phyloP scores from a whole-genome alignment of 2,113 vertebrate species.

The Pelvicachromis taeniatus region DNA sequence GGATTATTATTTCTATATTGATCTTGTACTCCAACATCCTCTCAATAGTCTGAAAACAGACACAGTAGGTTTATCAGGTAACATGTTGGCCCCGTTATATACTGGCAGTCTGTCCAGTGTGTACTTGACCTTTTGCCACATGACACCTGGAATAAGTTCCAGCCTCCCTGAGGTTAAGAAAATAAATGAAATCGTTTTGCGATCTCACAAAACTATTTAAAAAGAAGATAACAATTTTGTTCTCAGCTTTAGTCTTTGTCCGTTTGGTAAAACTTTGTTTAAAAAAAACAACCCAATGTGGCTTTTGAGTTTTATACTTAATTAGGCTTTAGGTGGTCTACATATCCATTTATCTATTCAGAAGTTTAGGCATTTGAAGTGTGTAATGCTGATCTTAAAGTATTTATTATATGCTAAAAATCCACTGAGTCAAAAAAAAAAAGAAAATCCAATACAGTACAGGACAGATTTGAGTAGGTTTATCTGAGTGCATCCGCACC shows the following conservation, averaged over 20 bases:
- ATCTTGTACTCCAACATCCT: not conserved
- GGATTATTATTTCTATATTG: not conserved
- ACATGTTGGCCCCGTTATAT: not conserved
- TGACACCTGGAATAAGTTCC: not conserved
- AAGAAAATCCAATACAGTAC: not conserved
- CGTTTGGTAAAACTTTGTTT: not conserved
- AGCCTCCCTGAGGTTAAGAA: not conserved
- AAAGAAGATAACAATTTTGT: not conserved
- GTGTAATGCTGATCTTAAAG: not conserved
- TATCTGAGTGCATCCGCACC: not conserved
- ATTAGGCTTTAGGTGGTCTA: not conserved
- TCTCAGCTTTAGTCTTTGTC: not conserved
- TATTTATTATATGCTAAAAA: not conserved
- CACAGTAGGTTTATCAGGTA: not conserved
- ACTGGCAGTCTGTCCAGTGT: not conserved
- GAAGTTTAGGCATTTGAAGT: not conserved
- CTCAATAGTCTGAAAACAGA: not conserved
- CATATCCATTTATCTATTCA: not conserved
- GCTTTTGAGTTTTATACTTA: not conserved
- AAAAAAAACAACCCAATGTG: not conserved
- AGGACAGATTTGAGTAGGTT: not conserved
- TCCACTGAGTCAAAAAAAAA: not conserved
- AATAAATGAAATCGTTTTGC: not conserved
- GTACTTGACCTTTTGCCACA: not conserved
- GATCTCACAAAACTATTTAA: accelerated